phyloP scores from a whole-genome alignment of 2,797 vertebrate species.

The Apogon talboti region DNA sequence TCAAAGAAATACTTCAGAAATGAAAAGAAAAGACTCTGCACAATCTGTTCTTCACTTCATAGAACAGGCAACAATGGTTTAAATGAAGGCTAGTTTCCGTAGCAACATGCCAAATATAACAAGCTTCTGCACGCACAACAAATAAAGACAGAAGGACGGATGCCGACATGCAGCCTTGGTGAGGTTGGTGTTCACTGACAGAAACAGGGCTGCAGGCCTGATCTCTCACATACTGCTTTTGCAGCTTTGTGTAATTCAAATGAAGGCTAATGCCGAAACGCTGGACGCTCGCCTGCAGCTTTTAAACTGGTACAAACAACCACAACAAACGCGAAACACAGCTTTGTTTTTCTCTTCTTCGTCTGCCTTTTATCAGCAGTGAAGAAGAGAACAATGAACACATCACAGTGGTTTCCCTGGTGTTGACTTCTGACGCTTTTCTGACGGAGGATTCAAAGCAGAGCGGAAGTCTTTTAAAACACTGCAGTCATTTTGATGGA shows the following conservation, averaged over 20 bases:
- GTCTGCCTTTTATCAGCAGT: background rate
- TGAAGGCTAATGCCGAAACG: background rate
- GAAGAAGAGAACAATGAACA: background rate
- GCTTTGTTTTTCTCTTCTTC: slow-evolving; percentile 1
- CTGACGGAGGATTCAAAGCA: too few relatives aligned
- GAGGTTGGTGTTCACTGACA: slow-evolving; percentile 13
- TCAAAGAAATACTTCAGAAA: slow-evolving; percentile 13
- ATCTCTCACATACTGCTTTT: slow-evolving; percentile 14
- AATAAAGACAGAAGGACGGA: slow-evolving; percentile 38
- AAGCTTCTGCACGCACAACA: slow-evolving; percentile 17
- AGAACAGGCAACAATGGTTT: slow-evolving; percentile 37
- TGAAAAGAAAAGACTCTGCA: slow-evolving; percentile 25
- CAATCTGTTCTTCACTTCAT: slow-evolving; percentile 39
- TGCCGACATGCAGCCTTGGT: slow-evolving; percentile 5
- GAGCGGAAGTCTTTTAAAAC: too few relatives aligned
- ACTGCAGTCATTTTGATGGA: too few relatives aligned
- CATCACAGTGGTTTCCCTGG: background rate
- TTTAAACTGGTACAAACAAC: background rate
- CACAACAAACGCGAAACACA: background rate
- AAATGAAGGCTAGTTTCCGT: slow-evolving; percentile 62
- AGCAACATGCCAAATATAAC: slow-evolving; percentile 75
- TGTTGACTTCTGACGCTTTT: background rate
- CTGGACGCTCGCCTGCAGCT: background rate
- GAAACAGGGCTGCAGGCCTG: slow-evolving; percentile 33
- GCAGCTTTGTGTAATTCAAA: background rate